Evolutionary conservation across 2,888 invertebrate species (phyloP).

Genomic region (Lycophotia porphyrea): DNA sequence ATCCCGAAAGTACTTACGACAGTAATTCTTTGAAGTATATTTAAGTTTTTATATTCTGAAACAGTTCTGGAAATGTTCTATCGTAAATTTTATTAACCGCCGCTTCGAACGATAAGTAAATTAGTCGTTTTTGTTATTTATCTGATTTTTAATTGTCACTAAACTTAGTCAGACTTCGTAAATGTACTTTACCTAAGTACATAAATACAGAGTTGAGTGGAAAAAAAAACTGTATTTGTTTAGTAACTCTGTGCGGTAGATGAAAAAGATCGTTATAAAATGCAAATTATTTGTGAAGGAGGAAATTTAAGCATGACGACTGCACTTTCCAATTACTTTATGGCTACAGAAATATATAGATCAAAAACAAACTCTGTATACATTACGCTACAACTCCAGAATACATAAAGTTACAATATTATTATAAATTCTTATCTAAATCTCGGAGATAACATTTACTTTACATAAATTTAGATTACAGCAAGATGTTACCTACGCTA

Average conservation of each 20-base stretch:
- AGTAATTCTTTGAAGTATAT: not conserved
- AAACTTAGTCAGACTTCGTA: not conserved
- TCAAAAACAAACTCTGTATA: not conserved
- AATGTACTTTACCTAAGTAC: not conserved
- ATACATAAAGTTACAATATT: not conserved
- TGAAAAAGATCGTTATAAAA: not conserved
- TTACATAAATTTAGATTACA: no score
- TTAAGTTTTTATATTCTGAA: slow-evolving; percentile 7
- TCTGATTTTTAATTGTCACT: not conserved
- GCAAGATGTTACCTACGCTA: not conserved
- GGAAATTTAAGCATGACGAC: not conserved
- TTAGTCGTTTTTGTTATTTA: not conserved
- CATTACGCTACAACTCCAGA: not conserved
- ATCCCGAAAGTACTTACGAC: not conserved
- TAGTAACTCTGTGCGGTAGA: not conserved
- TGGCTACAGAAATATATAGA: not conserved
- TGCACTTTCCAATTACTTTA: not conserved
- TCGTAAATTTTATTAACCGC: not conserved
- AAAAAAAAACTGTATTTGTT: slow-evolving; percentile 1
- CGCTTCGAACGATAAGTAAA: not conserved
- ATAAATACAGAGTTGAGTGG: not conserved
- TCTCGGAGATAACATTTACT: no score
- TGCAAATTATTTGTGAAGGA: not conserved
- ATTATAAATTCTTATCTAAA: not conserved
- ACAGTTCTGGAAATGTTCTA: not conserved